Percentiles rank a stretch among this genome's conserved stretches.
Conservation (phyloP, 1,140 invertebrate species). For the Eupeodes corollae region DNA sequence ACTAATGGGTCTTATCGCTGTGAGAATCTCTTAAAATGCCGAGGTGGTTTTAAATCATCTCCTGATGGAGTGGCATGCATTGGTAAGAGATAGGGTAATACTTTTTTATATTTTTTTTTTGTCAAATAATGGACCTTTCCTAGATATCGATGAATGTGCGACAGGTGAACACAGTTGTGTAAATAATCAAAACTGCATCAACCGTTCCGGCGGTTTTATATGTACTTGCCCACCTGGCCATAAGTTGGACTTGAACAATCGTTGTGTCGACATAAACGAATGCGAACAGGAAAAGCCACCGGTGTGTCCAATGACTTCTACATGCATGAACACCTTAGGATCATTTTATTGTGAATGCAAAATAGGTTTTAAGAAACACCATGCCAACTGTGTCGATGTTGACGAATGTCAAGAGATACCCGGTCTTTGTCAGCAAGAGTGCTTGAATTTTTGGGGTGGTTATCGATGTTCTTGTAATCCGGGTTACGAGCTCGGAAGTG, state of each 20-base stretch:
- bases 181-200: conserved; percentile 59
- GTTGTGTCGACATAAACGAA: conserved; percentile 83
- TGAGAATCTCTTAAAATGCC: conserved; percentile 38
- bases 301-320: conserved; percentile 45
- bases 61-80: conserved; percentile 37
- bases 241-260: conserved; percentile 49
- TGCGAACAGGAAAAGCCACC: conserved; percentile 45
- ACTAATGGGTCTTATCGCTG: conserved; percentile 47
- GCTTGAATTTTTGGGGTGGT: conserved; percentile 71
- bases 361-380: conserved; percentile 54
- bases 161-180: conserved; percentile 54
- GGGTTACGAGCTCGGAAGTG: conserved; percentile 57
- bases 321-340: conserved; percentile 70
- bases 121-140: background rate
- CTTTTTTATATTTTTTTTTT: conserved; percentile 2
- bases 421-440: conserved; percentile 70
- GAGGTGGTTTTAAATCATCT: conserved; percentile 37
- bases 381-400: conserved; percentile 48
- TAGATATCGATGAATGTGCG: conserved; percentile 59
- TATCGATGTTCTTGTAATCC: conserved; percentile 64
- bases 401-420: conserved; percentile 52
- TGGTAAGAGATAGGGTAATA: conserved; percentile 29
- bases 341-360: conserved; percentile 72
- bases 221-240: conserved; percentile 63
- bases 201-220: conserved; percentile 59